Percentiles rank a stretch among this genome's conserved stretches.
Conservation (phyloP, 2,113 vertebrate genomes). For the Chloebia gouldiae region DNA sequence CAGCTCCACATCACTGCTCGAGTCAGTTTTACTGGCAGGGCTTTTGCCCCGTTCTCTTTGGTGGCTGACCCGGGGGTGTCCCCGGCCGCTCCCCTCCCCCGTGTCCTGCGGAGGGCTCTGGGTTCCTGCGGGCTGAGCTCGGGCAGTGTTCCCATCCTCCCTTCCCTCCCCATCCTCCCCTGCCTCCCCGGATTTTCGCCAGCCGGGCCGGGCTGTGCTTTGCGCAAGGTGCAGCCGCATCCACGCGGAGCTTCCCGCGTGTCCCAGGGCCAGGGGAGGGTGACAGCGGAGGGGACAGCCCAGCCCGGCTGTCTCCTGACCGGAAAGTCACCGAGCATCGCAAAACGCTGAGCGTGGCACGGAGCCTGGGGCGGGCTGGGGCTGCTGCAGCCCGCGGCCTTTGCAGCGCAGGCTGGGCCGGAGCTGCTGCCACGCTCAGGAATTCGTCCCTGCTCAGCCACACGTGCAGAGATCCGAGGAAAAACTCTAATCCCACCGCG, state of each 20-base stretch:
- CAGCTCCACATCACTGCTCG: background rate
- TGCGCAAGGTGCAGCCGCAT: background rate
- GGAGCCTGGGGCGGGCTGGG: background rate
- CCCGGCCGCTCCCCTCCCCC: fast-evolving
- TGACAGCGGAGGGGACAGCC: background rate
- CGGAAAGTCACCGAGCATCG: conserved; percentile 30
- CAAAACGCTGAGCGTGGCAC: background rate
- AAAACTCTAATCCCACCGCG: background rate
- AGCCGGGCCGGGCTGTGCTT: background rate
- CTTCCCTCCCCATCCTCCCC: background rate
- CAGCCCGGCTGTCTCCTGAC: background rate
- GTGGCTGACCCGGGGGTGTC: background rate
- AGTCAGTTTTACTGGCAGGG: background rate
- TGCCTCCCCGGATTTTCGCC: background rate
- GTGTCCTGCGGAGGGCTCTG: fast-evolving
- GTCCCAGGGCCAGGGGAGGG: background rate
- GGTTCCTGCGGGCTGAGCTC: background rate
- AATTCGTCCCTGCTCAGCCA: background rate
- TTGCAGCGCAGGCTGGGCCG: background rate
- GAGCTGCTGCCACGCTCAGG: background rate
- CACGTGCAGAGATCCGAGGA: fast-evolving
- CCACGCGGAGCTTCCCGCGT: background rate
- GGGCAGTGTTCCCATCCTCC: background rate
- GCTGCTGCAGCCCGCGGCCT: background rate
- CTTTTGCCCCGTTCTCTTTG: background rate